These are phyloP conservation scores for Pterostichus niger DNA, from an alignment of 2,888 invertebrate genomes.

Conservation along the genomic window DNA sequence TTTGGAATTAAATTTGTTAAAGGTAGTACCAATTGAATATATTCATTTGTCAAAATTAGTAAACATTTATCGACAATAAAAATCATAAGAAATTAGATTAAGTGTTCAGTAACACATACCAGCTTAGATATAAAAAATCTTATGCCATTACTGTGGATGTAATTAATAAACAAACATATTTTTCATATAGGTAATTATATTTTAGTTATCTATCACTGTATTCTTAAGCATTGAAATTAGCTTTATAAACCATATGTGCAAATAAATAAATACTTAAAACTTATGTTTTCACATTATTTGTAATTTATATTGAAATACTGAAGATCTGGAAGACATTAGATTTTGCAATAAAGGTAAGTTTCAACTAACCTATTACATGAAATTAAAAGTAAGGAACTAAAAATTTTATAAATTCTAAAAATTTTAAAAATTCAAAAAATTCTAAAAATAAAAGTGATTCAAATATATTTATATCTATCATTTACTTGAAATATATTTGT, in stretches of 20 bases:
- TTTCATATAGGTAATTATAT: constrained; percentile 65
- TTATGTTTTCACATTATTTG: not conserved
- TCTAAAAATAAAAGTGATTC: too few species aligned
- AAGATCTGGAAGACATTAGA: too few species aligned
- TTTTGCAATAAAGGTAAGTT: too few species aligned
- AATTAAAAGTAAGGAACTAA: too few species aligned
- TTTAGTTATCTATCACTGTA: constrained; percentile 64
- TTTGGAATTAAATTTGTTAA: not conserved
- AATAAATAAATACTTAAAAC: constrained; percentile 22
- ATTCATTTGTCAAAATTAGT: constrained; percentile 31
- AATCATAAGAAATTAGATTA: constrained; percentile 56
- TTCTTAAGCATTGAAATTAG: constrained; percentile 61
- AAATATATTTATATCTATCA: too few species aligned
- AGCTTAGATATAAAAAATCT: constrained; percentile 55
- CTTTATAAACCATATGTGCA: constrained; percentile 65
- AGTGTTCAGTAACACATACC: constrained; percentile 65
- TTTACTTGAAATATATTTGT: too few species aligned
- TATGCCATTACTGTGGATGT: constrained; percentile 62
- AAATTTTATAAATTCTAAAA: too few species aligned
- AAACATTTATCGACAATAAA: constrained; percentile 63
- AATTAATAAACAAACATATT: constrained; percentile 61
- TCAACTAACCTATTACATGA: too few species aligned
- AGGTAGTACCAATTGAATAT: constrained; percentile 33
- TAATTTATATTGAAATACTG: too few species aligned
- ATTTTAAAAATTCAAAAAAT: too few species aligned